phyloP scores from a whole-genome alignment of 2,888 invertebrate genomes.

The Phaonia tiefii region DNA sequence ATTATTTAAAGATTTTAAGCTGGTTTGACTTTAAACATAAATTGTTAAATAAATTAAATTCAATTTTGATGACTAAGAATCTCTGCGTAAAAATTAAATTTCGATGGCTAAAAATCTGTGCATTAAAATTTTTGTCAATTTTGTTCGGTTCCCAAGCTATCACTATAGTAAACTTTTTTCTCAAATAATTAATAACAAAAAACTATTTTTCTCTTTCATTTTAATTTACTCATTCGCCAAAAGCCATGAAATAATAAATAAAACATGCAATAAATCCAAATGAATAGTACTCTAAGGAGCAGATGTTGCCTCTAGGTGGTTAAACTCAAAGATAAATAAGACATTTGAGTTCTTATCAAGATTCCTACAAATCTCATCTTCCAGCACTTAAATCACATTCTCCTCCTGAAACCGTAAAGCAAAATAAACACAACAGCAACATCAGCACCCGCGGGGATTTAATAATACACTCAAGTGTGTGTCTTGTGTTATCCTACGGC shows the following conservation, averaged over 20 bases:
- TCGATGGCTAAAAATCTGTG: too few relatives aligned
- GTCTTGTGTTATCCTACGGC: background rate
- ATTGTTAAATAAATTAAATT: too few relatives aligned
- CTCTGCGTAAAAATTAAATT: too few relatives aligned
- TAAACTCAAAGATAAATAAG: constrained; percentile 25
- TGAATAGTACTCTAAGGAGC: background rate
- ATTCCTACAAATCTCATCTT: too few relatives aligned
- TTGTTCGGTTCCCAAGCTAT: too few relatives aligned
- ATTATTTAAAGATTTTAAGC: too few relatives aligned
- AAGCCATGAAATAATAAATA: background rate
- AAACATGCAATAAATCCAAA: constrained; percentile 10
- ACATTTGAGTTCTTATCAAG: background rate
- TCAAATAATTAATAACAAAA: too few relatives aligned
- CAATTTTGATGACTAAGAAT: too few relatives aligned
- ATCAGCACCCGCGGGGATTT: background rate
- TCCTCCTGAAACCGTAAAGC: background rate
- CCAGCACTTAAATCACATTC: background rate
- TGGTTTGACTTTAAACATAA: too few relatives aligned
- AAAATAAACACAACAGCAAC: background rate
- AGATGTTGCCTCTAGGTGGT: constrained; percentile 21
- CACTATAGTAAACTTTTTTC: too few relatives aligned
- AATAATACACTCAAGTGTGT: constrained; percentile 23
- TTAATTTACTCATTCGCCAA: background rate
- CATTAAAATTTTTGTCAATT: too few relatives aligned
- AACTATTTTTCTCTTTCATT: too few relatives aligned